phyloP scores from a whole-genome alignment of 2,797 vertebrate genomes.

The Rhinella marina region DNA sequence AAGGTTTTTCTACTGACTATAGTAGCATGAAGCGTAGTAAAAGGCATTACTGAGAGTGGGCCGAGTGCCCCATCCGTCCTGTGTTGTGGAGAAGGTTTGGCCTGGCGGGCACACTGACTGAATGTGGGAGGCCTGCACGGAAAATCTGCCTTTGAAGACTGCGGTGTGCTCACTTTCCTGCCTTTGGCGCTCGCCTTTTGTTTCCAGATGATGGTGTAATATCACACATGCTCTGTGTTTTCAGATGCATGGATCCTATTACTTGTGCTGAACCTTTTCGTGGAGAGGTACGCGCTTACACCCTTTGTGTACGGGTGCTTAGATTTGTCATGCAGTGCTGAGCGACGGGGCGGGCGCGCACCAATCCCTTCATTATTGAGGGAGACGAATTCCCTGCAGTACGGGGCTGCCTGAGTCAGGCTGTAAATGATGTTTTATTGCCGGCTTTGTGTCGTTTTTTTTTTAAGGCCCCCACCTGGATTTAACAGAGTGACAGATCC shows the following conservation, averaged over 20 bases:
- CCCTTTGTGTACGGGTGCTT: not conserved
- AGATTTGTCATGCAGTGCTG: not conserved
- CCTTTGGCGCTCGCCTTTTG: not conserved
- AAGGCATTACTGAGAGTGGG: not conserved
- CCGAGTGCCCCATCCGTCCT: not conserved
- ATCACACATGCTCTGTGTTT: not conserved
- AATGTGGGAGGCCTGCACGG: not conserved
- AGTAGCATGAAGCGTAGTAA: no score
- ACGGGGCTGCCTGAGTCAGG: no score
- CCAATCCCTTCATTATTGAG: not conserved
- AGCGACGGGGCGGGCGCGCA: not conserved
- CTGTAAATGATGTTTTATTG: no score
- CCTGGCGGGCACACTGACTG: not conserved
- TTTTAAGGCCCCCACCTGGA: no score
- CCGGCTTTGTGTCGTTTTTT: no score
- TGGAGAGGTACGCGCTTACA: not conserved
- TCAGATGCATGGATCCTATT: not conserved
- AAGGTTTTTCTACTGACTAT: no score
- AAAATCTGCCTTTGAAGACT: not conserved
- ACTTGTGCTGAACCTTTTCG: not conserved
- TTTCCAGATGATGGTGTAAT: not conserved
- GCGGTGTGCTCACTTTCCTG: not conserved
- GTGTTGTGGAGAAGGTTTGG: not conserved
- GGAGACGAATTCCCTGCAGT: no score
- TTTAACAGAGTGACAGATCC: no score